These are phyloP conservation scores for Allolobophora icterica DNA, from an alignment of 2,888 invertebrate genomes.

Conservation along the genomic window DNA sequence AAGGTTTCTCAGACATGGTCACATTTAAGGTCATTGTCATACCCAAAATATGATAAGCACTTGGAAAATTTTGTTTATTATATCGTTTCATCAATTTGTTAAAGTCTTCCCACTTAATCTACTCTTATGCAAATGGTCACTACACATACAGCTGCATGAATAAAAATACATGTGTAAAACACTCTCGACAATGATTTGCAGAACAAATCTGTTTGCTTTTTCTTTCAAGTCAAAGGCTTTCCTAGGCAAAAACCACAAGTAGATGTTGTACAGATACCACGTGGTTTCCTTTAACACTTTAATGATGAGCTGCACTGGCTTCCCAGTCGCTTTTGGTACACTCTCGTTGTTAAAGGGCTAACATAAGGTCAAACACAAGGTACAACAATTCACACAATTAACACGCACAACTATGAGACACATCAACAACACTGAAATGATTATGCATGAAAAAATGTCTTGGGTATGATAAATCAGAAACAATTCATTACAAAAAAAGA, in stretches of 20 bases:
- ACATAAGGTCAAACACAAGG: not conserved
- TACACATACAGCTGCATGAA: not conserved
- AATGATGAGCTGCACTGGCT: too few relatives aligned
- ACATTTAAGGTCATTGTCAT: too few relatives aligned
- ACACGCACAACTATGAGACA: not conserved
- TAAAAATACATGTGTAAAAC: not conserved
- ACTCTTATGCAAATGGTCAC: too few relatives aligned
- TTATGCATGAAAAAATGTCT: constrained; percentile 17
- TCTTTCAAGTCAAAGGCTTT: not conserved
- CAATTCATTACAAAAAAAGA: not conserved
- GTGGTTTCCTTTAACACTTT: not conserved
- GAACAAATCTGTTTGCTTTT: not conserved
- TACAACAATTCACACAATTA: constrained; percentile 1
- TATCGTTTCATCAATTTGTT: not conserved
- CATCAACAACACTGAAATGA: not conserved
- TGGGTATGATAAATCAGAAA: not conserved
- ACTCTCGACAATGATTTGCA: not conserved
- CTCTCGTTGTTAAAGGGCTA: too few relatives aligned
- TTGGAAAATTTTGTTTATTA: not conserved
- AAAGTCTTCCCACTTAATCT: not conserved
- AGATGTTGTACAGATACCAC: not conserved
- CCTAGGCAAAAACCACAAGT: not conserved
- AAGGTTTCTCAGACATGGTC: too few relatives aligned
- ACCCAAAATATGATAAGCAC: too few relatives aligned
- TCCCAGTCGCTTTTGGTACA: too few relatives aligned